Conservation (phyloP, 2,888 invertebrate species). For the Macaria notata region DNA sequence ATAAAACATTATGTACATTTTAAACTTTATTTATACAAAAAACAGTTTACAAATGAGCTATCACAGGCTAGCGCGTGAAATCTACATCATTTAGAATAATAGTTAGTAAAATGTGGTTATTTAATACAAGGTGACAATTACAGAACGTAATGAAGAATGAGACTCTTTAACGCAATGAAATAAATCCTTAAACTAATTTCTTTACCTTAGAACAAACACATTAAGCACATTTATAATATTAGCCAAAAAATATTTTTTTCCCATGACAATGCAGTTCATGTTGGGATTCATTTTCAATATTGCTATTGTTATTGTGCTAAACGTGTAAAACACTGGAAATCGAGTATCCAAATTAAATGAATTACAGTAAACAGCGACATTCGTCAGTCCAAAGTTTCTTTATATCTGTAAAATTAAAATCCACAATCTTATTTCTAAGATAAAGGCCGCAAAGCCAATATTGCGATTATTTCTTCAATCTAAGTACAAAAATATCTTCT, state of each 20-base stretch:
- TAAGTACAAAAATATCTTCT: slow-evolving; percentile 21
- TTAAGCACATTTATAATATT: slow-evolving; percentile 20
- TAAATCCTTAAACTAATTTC: slow-evolving; percentile 28
- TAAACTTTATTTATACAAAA: slow-evolving; percentile 64
- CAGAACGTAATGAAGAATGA: slow-evolving; percentile 16
- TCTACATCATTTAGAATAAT: slow-evolving; percentile 29
- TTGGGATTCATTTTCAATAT: too few species aligned
- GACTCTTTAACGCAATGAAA: slow-evolving; percentile 22
- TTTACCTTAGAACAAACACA: slow-evolving; percentile 19
- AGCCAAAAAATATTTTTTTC: too few species aligned
- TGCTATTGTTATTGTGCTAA: too few species aligned
- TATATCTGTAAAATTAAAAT: too few species aligned
- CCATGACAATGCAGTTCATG: too few species aligned
- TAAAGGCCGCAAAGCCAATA: slow-evolving; percentile 35
- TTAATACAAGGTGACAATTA: neutral
- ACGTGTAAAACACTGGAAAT: too few species aligned
- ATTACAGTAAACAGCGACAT: too few species aligned
- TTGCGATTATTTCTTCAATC: slow-evolving; percentile 45
- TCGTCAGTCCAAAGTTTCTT: too few species aligned
- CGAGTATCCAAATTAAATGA: too few species aligned
- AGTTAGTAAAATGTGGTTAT: slow-evolving; percentile 6
- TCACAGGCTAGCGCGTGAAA: slow-evolving; percentile 71
- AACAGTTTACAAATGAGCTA: slow-evolving; percentile 71
- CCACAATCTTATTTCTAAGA: slow-evolving; percentile 3
- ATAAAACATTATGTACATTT: slow-evolving; percentile 30